Evolutionary conservation across 35 echinoderm and acorn worm species (phyloP), one percentile per base, ranked within the genome.

Genomic region (Stichopus chloronotus): DNA sequence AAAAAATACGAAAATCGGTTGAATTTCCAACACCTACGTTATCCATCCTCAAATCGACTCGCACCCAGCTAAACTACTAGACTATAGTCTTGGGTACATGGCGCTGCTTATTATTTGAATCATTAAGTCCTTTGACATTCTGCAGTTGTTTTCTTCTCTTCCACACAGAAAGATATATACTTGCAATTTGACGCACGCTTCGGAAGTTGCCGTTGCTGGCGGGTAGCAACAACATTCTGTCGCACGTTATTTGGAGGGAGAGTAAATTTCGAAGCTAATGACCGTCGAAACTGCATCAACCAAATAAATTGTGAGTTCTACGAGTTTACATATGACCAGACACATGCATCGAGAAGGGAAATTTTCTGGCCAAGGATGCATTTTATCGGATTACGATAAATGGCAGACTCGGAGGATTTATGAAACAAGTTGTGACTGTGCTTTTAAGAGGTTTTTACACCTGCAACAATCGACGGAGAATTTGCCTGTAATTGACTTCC

Each of bases 371-470:
- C 14, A 61, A 74, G 19, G 69, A 20, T 74, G 69, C 22, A n/a
- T 74, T 74, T 74, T 74, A 74, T 74, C 13, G 12, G 69, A 74
- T n/a, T 74, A 20, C 20, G 22, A 43, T 43, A 74, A 74, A 14
- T 74, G 69, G 17, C 19, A 20, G 13, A 20, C 6, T 74, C 19
- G 13, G 22, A n/a, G 69, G 0, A 74, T 20, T 74, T 74, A n/a
- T 74, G 59, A 61, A 74, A 74, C 22, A 14, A 74, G 69, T 7
- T 21, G 17, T 7, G 69, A 14, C 19, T 74, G 11, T 65, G 69
- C 69, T 74, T 74, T 74, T 74, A 74, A n/a, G 69, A 74, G 17
- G 69, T 74, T 74, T 74, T 74, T 74, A 16, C 69, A 74, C 69
- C 69, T 74, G 69, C 69, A 74, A 74, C 22, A 74, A 74, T 19